phyloP scores from a whole-genome alignment of 2,797 vertebrate genomes.

The Selene dorsalis region DNA sequence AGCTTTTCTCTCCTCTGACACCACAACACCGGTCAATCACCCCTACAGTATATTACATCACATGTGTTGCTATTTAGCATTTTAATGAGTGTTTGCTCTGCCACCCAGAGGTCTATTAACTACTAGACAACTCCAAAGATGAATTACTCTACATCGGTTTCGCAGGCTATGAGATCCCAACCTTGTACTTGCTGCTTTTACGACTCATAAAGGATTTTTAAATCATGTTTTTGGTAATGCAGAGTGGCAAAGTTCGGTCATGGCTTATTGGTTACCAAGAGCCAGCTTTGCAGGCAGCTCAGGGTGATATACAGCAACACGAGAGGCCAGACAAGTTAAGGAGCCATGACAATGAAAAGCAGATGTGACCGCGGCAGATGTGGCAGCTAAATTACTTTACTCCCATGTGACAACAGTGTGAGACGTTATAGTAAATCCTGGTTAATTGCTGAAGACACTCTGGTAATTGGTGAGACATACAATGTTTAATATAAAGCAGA shows the following conservation, averaged over 20 bases:
- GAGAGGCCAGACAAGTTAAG: slow-evolving; percentile 70
- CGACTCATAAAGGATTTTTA: slow-evolving; percentile 37
- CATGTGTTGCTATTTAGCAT: slow-evolving; percentile 66
- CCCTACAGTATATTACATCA: slow-evolving; percentile 27
- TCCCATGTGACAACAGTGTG: slow-evolving; percentile 58
- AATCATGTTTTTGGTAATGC: slow-evolving; percentile 55
- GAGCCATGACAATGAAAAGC: slow-evolving; percentile 79
- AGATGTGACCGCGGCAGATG: slow-evolving; percentile 73
- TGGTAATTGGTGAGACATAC: slow-evolving; percentile 46
- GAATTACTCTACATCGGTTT: slow-evolving; percentile 46
- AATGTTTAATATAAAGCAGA: not conserved
- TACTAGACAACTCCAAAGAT: slow-evolving; percentile 22
- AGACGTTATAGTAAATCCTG: slow-evolving; percentile 47
- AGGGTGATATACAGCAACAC: slow-evolving; percentile 66
- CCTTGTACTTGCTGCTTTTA: slow-evolving; percentile 53
- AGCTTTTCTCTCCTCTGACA: slow-evolving; percentile 49
- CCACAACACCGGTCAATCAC: slow-evolving; percentile 46
- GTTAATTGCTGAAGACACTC: slow-evolving; percentile 51
- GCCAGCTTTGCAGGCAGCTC: slow-evolving; percentile 46
- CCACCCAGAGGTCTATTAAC: slow-evolving; percentile 42
- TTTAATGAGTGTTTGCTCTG: slow-evolving; percentile 47
- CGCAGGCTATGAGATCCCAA: slow-evolving; percentile 37
- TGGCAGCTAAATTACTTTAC: slow-evolving; percentile 67
- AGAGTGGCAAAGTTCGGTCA: slow-evolving; percentile 59
- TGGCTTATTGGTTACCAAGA: slow-evolving; percentile 58